phyloP scores from a whole-genome alignment of 2,797 vertebrate species.

The Molossus alvarezi region DNA sequence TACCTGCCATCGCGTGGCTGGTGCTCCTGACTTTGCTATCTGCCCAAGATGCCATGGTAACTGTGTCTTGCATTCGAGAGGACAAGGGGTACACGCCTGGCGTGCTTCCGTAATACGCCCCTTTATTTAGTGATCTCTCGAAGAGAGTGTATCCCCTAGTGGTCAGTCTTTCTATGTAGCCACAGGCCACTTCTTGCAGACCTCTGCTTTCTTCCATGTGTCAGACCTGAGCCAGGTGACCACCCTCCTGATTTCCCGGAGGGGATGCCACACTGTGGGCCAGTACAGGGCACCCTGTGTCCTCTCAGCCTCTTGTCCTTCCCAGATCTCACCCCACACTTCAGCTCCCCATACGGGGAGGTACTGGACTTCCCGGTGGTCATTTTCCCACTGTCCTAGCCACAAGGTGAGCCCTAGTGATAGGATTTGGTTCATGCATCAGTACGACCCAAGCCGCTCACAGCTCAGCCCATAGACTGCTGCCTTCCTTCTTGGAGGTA shows the following conservation, averaged over 20 bases:
- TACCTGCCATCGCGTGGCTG: not conserved
- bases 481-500: not conserved
- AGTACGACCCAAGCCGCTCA: not conserved
- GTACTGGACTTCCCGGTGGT: not conserved
- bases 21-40: not conserved
- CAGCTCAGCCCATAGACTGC: not conserved
- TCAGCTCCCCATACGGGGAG: not conserved
- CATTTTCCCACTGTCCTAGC: not conserved
- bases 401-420: not conserved
- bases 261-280: not conserved
- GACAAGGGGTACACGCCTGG: not conserved
- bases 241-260: not conserved
- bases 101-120: not conserved
- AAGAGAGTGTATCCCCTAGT: not conserved
- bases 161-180: not conserved
- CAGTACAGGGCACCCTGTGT: not conserved
- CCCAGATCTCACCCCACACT: not conserved
- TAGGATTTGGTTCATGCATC: not conserved
- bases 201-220: not conserved
- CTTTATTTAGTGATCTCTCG: not conserved
- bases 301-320: not conserved
- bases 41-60: not conserved
- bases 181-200: not conserved
- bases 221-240: not conserved
- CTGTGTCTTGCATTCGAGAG: not conserved